A percentile compares a stretch with the other conserved stretches of the same genome.
phyloP scores from a whole-genome alignment of 2,113 vertebrate species.

The Poecilia latipinna region DNA sequence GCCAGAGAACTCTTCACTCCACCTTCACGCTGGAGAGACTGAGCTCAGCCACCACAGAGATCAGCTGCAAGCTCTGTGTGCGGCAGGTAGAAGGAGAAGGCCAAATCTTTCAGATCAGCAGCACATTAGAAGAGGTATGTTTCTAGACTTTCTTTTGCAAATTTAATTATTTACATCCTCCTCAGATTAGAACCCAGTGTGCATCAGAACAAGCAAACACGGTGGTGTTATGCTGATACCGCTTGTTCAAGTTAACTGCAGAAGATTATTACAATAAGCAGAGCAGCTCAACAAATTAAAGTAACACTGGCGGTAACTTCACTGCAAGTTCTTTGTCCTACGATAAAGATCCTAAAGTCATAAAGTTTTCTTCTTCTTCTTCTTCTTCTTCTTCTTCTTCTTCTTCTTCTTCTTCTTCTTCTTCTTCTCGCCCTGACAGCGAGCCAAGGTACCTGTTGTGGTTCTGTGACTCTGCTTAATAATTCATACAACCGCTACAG shows the following conservation, averaged over 20 bases:
- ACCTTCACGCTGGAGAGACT: constrained; percentile 93
- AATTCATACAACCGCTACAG: constrained; percentile 62
- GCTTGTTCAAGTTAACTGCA: background rate
- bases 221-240: background rate
- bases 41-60: constrained; percentile 85
- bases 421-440: constrained; percentile 16
- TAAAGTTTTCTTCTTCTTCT: constrained; percentile 26
- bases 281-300: background rate
- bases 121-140: constrained; percentile 79
- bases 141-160: background rate
- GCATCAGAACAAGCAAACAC: constrained; percentile 2
- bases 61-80: constrained; percentile 93
- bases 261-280: background rate
- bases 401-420: constrained; percentile 19
- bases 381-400: background rate
- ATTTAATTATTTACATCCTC: background rate
- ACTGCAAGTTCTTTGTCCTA: constrained; percentile 16
- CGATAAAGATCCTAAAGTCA: constrained; percentile 53
- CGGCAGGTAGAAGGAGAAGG: constrained; percentile 94
- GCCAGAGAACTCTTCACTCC: constrained; percentile 91
- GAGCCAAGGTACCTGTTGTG: constrained; percentile 43
- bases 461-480: constrained; percentile 65
- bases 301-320: too few relatives aligned
- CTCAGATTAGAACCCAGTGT: background rate
- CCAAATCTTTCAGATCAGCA: constrained; percentile 95